A percentile compares a stretch with the other conserved stretches of the same genome.
These are phyloP conservation scores for Myrmophylax atrothorax DNA, from an alignment of 2,113 vertebrate species.

Conservation along the genomic window DNA sequence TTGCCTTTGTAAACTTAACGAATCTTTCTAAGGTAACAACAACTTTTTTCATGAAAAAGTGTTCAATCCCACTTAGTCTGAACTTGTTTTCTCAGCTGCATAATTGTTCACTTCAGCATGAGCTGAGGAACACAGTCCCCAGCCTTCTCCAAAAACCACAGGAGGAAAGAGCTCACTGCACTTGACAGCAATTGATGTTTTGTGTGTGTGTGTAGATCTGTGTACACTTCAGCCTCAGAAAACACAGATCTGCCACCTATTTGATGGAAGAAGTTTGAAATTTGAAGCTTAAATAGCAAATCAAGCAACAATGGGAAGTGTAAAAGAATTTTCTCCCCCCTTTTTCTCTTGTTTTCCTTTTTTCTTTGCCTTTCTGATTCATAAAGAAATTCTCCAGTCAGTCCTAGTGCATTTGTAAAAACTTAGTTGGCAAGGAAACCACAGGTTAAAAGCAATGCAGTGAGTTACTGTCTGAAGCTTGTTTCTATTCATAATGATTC, in stretches of 20 bases:
- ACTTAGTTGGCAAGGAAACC: background rate
- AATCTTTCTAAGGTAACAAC: background rate
- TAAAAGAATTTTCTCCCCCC: accelerated
- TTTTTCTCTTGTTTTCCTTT: background rate
- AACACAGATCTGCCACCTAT: background rate
- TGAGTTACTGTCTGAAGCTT: background rate
- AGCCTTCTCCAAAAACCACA: background rate
- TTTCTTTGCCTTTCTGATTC: background rate
- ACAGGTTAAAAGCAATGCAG: background rate
- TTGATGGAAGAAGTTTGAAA: background rate
- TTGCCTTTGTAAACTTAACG: background rate
- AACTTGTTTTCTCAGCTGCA: background rate
- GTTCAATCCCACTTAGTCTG: background rate
- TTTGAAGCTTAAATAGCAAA: background rate
- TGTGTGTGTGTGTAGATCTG: background rate
- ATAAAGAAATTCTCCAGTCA: background rate
- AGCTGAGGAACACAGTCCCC: background rate
- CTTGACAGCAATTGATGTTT: background rate
- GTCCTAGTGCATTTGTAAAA: background rate
- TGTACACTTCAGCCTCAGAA: background rate
- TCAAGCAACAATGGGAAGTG: background rate
- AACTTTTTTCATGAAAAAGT: background rate
- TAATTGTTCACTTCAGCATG: background rate
- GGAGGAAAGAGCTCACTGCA: background rate
- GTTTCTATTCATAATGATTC: background rate